Base-by-base conservation (phyloP, 2,797 vertebrate species). In the Sarcophilus harrisii region DNA sequence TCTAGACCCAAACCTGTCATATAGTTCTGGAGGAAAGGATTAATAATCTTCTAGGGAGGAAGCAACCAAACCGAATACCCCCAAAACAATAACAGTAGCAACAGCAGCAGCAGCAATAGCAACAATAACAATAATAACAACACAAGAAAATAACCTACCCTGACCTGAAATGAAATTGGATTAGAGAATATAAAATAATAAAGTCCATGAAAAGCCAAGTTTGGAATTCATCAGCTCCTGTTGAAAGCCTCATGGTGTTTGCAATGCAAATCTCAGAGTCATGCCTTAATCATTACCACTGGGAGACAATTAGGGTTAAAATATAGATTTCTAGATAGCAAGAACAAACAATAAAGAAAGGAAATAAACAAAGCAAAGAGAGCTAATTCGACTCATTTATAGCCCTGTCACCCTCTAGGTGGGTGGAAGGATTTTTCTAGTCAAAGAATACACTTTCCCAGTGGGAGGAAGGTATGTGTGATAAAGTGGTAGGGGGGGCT, bases 281-380 rank as follows among this genome's bases (percentile, higher is more conserved):
- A 96, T 98, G 98, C 98, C 97, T 98, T 98, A 98, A 98, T 98
- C 98, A 98, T 97, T 97, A 98, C 98, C 95, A 0, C 96, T 1
- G 98, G 98, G 98, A 98, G 96, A 97, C 97, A 98, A 98, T 99
- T 99, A 98, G 97, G 98, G 98, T 98, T 98, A 98, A 98, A 98
- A 98, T 98, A 98, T 58, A 98, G 98, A 98, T 98, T 98, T 97
- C 95, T 96, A 58, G 94, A 97, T 97, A 98, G 97, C 45, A 93
- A 98, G 98, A 95, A 95, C 98, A 97, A 97, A 95, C 97, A 97
- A 97, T 92, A 95, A 97, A 97, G 96, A 95, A 97, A 98, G 73
- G 97, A 97, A 98, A 98, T 95, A 96, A 96, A 93, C 96, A 95
- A 95, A 96, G 97, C 93, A 94, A 97, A 98, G 96, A 66, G 89